Evolutionary conservation across 2,888 invertebrate species (phyloP).

Genomic region (Amblyteles armatorius): DNA sequence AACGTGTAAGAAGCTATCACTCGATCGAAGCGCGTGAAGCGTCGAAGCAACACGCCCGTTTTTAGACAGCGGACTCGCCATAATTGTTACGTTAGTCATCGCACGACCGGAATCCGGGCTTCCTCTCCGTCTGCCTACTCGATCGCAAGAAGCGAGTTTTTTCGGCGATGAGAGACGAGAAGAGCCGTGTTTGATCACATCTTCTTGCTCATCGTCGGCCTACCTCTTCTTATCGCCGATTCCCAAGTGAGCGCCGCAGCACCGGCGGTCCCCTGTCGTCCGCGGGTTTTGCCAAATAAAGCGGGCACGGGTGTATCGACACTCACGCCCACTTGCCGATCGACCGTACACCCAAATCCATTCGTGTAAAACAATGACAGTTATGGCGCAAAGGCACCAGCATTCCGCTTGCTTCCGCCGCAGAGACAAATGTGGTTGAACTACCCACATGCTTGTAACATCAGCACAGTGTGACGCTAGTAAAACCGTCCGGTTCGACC

Average conservation of each 20-base stretch:
- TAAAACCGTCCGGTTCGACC: constrained; percentile 61
- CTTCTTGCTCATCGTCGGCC: background rate
- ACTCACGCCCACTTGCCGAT: background rate
- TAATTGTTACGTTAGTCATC: constrained; percentile 11
- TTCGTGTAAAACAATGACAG: constrained; percentile 2
- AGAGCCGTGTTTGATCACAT: constrained; percentile 27
- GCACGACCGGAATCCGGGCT: background rate
- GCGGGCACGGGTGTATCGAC: background rate
- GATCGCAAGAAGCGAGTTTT: constrained; percentile 23
- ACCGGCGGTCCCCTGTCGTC: background rate
- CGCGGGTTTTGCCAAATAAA: background rate
- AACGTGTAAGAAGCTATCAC: background rate
- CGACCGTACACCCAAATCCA: background rate
- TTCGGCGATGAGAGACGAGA: constrained; percentile 21
- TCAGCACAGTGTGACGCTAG: constrained; percentile 33
- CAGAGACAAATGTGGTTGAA: constrained; percentile 1
- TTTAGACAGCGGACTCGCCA: background rate
- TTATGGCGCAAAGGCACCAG: constrained; percentile 23
- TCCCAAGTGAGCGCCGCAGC: background rate
- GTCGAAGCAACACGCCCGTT: background rate
- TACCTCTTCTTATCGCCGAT: background rate
- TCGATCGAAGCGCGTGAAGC: background rate
- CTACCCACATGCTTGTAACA: background rate
- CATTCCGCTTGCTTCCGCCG: constrained; percentile 4
- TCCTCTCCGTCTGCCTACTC: background rate